Evolutionary conservation across 2,113 vertebrate genomes (phyloP).

Genomic region (Silurus glanis): DNA sequence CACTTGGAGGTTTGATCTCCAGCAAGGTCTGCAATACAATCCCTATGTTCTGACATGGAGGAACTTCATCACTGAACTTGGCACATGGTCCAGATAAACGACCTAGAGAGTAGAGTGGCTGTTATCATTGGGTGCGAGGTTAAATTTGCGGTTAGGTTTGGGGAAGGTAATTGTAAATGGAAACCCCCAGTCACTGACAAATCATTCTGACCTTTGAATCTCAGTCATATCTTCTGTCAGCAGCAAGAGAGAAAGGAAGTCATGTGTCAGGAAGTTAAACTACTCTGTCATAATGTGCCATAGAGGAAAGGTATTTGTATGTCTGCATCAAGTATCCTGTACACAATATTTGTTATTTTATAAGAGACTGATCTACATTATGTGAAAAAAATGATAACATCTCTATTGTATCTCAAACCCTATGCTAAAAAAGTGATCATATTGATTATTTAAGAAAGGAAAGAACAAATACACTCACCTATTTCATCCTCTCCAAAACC

Average conservation of each 20-base stretch:
- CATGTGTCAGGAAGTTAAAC: slow-evolving; percentile 47
- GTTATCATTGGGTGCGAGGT: neutral
- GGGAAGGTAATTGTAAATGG: slow-evolving; percentile 28
- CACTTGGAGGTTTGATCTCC: slow-evolving; percentile 21
- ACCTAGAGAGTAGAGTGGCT: slow-evolving; percentile 20
- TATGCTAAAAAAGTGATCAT: neutral
- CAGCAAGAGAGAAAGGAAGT: slow-evolving; percentile 39
- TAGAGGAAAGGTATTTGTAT: slow-evolving; percentile 41
- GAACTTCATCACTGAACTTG: slow-evolving; percentile 32
- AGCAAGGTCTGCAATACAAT: slow-evolving; percentile 9
- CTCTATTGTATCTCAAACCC: neutral
- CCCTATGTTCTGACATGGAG: neutral
- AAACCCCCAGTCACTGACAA: slow-evolving; percentile 36
- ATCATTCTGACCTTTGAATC: slow-evolving; percentile 45
- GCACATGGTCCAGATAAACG: slow-evolving; percentile 25
- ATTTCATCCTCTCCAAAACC: slow-evolving; percentile 97
- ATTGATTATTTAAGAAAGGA: neutral
- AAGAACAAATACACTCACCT: slow-evolving; percentile 73
- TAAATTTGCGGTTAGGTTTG: slow-evolving; percentile 22
- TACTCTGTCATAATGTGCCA: slow-evolving; percentile 39
- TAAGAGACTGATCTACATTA: neutral
- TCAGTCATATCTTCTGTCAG: slow-evolving; percentile 37
- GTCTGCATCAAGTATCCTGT: neutral
- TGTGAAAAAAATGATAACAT: too few relatives aligned
- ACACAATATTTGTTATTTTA: neutral